Evolutionary conservation across 2,888 invertebrate genomes (phyloP).

Genomic region (Eugnorisma glareosa): DNA sequence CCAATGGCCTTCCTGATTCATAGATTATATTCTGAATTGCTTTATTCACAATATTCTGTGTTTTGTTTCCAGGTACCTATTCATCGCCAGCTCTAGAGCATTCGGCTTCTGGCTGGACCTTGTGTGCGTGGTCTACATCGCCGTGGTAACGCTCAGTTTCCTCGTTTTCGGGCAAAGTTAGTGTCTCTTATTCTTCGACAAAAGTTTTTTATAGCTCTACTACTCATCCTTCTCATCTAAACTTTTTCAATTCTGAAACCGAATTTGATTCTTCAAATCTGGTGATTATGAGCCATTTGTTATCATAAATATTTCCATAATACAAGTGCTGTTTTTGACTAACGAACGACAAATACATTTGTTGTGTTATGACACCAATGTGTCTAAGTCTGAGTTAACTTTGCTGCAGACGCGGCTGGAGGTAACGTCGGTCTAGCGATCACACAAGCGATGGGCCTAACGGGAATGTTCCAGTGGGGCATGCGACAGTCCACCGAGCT

Average conservation of each 20-base stretch:
- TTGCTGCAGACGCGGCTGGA: constrained; percentile 88
- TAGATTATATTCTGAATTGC: background rate
- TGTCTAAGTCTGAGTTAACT: background rate
- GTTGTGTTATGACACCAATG: background rate
- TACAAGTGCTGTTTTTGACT: background rate
- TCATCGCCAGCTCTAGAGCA: constrained; percentile 96
- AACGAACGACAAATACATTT: background rate
- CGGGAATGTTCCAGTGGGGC: constrained; percentile 96
- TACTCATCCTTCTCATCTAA: background rate
- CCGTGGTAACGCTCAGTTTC: constrained; percentile 96
- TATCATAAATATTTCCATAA: background rate
- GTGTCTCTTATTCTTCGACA: constrained; percentile 1
- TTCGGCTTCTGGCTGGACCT: constrained; percentile 98
- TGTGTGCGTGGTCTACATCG: constrained; percentile 96
- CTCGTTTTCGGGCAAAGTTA: constrained; percentile 92
- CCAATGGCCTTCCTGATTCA: background rate
- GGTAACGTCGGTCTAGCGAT: constrained; percentile 95
- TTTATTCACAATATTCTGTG: background rate
- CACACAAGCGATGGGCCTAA: constrained; percentile 95
- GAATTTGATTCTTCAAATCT: background rate
- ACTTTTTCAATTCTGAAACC: background rate
- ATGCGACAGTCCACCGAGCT: constrained; percentile 97
- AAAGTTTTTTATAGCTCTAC: background rate
- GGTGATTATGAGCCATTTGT: background rate
- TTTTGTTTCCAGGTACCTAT: constrained; percentile 91